A percentile compares a stretch with the other conserved stretches of the same genome.
phyloP scores from a whole-genome alignment of 2,113 vertebrate species.

The Psittacara wagleri region DNA sequence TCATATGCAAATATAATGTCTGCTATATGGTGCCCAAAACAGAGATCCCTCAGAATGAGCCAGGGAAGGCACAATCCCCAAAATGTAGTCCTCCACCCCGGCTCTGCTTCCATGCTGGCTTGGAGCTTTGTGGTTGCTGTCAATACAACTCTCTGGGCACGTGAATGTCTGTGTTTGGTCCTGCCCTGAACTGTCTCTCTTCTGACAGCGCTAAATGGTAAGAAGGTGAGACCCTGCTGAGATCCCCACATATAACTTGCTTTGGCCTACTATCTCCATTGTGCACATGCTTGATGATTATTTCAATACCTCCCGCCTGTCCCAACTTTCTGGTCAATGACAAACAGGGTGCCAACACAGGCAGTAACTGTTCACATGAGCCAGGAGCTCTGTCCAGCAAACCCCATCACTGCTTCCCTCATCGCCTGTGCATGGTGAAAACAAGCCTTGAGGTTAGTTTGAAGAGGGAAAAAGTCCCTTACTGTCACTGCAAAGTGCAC shows the following conservation, averaged over 20 bases:
- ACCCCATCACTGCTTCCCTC: not conserved
- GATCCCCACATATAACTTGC: not conserved
- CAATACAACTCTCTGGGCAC: not conserved
- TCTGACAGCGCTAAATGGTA: rapidly evolving
- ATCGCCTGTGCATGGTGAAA: not conserved
- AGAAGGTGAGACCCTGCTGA: not conserved
- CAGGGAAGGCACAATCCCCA: not conserved
- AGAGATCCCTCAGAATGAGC: not conserved
- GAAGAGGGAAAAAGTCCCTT: not conserved
- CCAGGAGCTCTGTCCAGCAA: not conserved
- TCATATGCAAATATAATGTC: not conserved
- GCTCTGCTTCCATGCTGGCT: not conserved
- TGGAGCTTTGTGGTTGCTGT: not conserved
- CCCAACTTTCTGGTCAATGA: not conserved
- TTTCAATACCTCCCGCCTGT: not conserved
- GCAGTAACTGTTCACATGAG: not conserved
- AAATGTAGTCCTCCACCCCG: not conserved
- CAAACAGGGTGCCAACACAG: not conserved
- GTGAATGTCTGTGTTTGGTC: not conserved
- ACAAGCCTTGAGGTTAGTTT: not conserved
- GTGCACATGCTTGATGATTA: not conserved
- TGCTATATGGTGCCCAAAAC: not conserved
- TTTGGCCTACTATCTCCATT: not conserved
- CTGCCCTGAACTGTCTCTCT: not conserved
- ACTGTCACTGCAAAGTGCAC: not conserved